Base-by-base conservation (phyloP, 1,140 invertebrate species). In the Triops longicaudatus region DNA sequence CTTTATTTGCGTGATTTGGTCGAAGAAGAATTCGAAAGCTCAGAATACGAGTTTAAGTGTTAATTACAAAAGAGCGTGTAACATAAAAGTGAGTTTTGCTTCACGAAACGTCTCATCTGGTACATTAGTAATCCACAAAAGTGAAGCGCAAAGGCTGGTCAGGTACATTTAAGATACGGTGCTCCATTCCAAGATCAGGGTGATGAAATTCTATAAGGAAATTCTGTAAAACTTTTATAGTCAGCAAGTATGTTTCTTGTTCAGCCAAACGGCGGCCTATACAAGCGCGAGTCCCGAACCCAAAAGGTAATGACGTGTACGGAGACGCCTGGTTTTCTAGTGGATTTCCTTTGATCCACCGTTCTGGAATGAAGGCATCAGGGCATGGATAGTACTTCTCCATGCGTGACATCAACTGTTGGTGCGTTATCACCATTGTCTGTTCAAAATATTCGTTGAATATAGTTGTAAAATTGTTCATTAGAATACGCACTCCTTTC, bases 381-480 rank as follows among this genome's bases (percentile, higher is more conserved):
- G 94, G 91, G 72, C 91, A 85, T 78, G 87, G 88, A 84, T 92
- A 97, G 83, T 95, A 93, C 71, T 87, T 84, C n/a, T 93, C 89
- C 27, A 90, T 87, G 75, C 90, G 84, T 80, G 93, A 94, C 1
- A 94, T 91, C 17, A 94, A 88, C 84, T 91, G 92, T 1, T 92
- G 95, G 80, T 96, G 93, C 43, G 93, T 90, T 31, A 96, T 85
- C 1, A 98, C 89, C 4, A 95, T 91, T 1, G 91, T 95, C 91
- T 95, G 81, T 14, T 7, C 28, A 75, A 77, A 17, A 74, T 12
- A 28, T 41, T 17, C 6, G 42, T 72, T 14, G 22, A 63, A n/a
- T 63, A 63, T 14, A 17, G 22, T 63, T 3, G 11, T 50, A 77
- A 71, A 27, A 28, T 14, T 27, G 76, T 27, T 71, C 71, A 44